Evolutionary conservation across 2,888 invertebrate species (phyloP), one percentile per base, ranked within the genome.

Genomic region (Sericinus montela): DNA sequence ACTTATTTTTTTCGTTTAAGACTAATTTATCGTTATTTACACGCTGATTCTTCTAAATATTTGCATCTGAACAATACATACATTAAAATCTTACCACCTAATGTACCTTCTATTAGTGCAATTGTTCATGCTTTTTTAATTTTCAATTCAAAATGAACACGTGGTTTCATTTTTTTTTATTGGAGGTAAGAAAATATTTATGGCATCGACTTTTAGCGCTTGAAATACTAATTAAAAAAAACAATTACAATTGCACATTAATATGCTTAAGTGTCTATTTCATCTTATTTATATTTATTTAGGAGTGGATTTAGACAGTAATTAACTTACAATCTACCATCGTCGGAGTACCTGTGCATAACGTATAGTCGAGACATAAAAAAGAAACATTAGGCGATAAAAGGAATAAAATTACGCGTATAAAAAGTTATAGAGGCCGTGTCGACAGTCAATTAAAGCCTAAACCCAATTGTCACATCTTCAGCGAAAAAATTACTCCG

Each of bases 11-110:
- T 65, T 62, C 66, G 63, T 63, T 77, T 70, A 73, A 70, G 60
- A 70, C 72, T 78, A 77, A 72, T 66, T 73, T 75, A 75, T 61
- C 65, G 68, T 80, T 86, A 86, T 85, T 83, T 86, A 87, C 87
- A 86, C 75, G 78, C 72, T 75, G 80, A 79, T 82, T 79, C 86
- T 83, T 83, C 86, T 84, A 84, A 86, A 88, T 87, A 86, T 86
- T 80, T 84, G 85, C 87, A 85, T 87, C 87, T 86, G 87, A 88
- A 88, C 84, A 87, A 85, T 85, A 87, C 83, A 80, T 80, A 80
- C 82, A 80, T 82, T 87, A 84, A 85, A 86, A 85, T 77, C 85
- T 87, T 85, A 88, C 53, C 30, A 53, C 46, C 80, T 85, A 85
- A 45, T 63, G 51, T 63, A 67, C 62, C 70, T 76, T 61, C 70